Evolutionary conservation across 2,888 invertebrate genomes (phyloP).

Genomic region (Patella depressa): DNA sequence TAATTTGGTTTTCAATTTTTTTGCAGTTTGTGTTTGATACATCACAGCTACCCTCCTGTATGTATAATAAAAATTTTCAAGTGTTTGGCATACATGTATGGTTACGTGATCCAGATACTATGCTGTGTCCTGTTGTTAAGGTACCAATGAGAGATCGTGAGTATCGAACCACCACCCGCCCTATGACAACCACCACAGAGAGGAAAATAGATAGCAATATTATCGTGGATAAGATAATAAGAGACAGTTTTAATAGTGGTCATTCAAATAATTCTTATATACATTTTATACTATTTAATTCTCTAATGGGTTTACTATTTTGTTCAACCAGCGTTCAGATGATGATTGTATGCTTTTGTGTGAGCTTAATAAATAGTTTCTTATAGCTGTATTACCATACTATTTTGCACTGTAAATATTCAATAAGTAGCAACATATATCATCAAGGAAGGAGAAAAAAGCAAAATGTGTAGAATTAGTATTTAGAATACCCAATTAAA

Average conservation of each 20-base stretch:
- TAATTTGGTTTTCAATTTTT: not conserved
- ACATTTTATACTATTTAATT: too few species aligned
- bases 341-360: too few species aligned
- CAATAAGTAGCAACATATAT: too few species aligned
- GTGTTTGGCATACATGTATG: conserved; percentile 62
- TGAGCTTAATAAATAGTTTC: too few species aligned
- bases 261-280: not conserved
- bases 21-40: conserved; percentile 60
- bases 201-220: conserved; percentile 27
- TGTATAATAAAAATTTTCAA: conserved; percentile 57
- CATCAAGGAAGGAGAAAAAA: too few species aligned
- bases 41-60: conserved; percentile 57
- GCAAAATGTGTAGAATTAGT: too few species aligned
- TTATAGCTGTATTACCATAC: too few species aligned
- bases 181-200: not conserved
- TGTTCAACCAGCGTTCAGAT: too few species aligned
- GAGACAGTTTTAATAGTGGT: conserved; percentile 12
- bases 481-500: too few species aligned
- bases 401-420: too few species aligned
- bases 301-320: too few species aligned
- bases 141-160: conserved; percentile 7
- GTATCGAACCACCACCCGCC: conserved; percentile 14
- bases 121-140: conserved; percentile 35
- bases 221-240: conserved; percentile 37
- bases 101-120: conserved; percentile 52